Base-by-base conservation (phyloP, 2,888 invertebrate species). In the Drosophila anomalata region DNA sequence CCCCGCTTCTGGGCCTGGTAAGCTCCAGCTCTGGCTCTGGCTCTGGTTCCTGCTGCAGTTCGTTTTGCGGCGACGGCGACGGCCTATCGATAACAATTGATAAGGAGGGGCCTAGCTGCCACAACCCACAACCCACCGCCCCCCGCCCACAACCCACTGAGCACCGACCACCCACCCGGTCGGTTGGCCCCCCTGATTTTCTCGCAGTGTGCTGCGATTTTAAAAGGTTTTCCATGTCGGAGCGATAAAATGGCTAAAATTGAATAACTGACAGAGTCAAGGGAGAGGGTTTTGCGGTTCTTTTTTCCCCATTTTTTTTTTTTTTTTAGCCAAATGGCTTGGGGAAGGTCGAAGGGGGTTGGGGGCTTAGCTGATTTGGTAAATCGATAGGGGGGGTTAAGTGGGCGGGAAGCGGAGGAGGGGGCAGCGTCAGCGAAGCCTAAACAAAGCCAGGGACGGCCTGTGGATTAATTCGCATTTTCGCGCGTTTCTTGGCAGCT, bases 211-310 rank as follows among this genome's bases (percentile, higher is more conserved):
- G 68, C 67, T 60, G 68, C 67, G 73, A 67, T 74, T 77, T 75
- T 87, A 86, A 86, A 86, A 86, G 85, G 86, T 83, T 86, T 86
- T 87, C 48, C 85, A 68, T 86, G 85, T 86, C 51, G 29, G 39
- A 68, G 68, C 77, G 84, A 86, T 86, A 87, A 87, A 85, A 72
- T 72, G 77, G 73, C 81, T 75, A 75, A 87, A 85, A 87, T 83
- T 85, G 85, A 79, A 79, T 87, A 87, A 72, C 85, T 78, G 79
- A 55, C 70, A 70, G 62, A 52, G 55, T 20, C 62, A 51, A 56
- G 63, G 70, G 62, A 61, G 26, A 29, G 58, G 36, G 22, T 42
- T 46, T 48, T 47, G 14, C 47, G 61, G 58, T 42, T 36, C 5
- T 36, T 36, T 6, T n/a, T 12, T 36, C n/a, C 11, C 4, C 2